These are phyloP conservation scores for Phrynosoma blainvillii DNA, from an alignment of 2,113 vertebrate genomes.

Conservation along the genomic window DNA sequence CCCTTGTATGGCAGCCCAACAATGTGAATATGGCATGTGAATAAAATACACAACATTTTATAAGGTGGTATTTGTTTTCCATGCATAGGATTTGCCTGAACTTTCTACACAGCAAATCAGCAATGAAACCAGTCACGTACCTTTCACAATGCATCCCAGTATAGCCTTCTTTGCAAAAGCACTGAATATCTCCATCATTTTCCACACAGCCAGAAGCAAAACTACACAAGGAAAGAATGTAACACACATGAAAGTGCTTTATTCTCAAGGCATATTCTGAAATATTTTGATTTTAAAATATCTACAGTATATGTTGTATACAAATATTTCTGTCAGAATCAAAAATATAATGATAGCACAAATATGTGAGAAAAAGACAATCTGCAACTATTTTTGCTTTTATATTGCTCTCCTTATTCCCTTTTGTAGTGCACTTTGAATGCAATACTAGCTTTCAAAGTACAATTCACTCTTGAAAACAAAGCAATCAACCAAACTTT, in stretches of 20 bases:
- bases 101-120: background rate
- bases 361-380: slow-evolving; percentile 34
- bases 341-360: slow-evolving; percentile 2
- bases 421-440: slow-evolving; percentile 23
- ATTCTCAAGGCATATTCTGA: slow-evolving; percentile 7
- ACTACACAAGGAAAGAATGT: slow-evolving; percentile 68
- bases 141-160: slow-evolving; percentile 84
- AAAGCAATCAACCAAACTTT: slow-evolving; percentile 50
- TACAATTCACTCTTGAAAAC: slow-evolving; percentile 30
- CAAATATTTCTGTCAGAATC: slow-evolving; percentile 32
- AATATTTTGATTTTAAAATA: background rate
- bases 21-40: background rate
- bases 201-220: slow-evolving; percentile 88
- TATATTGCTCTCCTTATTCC: slow-evolving; percentile 23
- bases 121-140: slow-evolving; percentile 68
- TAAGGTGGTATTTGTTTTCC: background rate
- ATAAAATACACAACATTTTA: background rate
- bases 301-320: background rate
- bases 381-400: slow-evolving; percentile 21
- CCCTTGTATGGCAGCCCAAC: background rate
- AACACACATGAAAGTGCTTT: slow-evolving; percentile 21
- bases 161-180: slow-evolving; percentile 89
- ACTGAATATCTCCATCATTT: slow-evolving; percentile 77
- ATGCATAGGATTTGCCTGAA: background rate
- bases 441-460: slow-evolving; percentile 8